phyloP scores from a whole-genome alignment of 2,888 invertebrate species.

The Conomelus anceps region DNA sequence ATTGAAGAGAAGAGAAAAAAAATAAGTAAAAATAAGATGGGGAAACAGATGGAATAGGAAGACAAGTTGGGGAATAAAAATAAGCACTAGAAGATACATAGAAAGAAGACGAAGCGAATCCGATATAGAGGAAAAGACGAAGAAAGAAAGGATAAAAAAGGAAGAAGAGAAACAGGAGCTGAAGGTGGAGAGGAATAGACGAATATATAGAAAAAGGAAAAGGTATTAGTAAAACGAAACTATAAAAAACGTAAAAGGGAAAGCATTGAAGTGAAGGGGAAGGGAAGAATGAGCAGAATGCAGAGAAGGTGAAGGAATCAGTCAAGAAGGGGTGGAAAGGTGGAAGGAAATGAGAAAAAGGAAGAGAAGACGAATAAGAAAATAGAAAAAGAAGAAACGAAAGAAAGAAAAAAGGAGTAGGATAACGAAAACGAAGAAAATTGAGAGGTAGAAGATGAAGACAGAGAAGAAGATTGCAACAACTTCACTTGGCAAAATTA shows the following conservation, averaged over 20 bases:
- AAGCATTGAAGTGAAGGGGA: background rate
- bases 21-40: background rate
- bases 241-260: background rate
- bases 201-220: background rate
- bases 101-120: too few relatives aligned
- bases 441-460: too few relatives aligned
- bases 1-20: too few relatives aligned
- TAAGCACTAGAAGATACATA: too few relatives aligned
- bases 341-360: too few relatives aligned
- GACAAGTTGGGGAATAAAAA: background rate
- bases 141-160: background rate
- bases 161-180: background rate
- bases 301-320: too few relatives aligned
- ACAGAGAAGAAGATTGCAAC: background rate
- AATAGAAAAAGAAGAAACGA: too few relatives aligned
- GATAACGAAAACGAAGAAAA: background rate
- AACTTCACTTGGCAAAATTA: background rate
- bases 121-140: background rate
- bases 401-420: too few relatives aligned
- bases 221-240: background rate
- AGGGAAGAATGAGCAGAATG: too few relatives aligned
- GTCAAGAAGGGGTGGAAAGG: too few relatives aligned
- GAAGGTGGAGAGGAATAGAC: background rate
- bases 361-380: too few relatives aligned
- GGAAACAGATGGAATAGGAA: background rate